Evolutionary conservation across 1,140 invertebrate genomes (phyloP), one percentile per base, ranked within the genome.

Genomic region (Euura lappo): DNA sequence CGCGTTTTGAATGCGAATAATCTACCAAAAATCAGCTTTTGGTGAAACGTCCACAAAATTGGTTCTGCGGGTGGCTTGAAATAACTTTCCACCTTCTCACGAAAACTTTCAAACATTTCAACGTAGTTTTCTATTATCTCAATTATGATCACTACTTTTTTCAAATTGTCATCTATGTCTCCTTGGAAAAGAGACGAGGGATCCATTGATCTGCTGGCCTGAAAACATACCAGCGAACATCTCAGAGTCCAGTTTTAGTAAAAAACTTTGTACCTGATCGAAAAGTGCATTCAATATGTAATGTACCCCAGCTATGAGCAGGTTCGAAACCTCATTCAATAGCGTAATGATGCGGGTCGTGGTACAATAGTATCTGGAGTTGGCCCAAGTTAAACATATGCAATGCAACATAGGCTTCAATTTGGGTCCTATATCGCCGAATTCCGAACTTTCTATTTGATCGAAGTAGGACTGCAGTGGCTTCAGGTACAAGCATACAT

Each of bases 381-480:
- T 92, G 1, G 92, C 91, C 96, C 96, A 98, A 7, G 96, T 87
- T 4, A 97, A 85, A 70, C 94, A 95, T 5, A 97, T 89, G n/a
- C 91, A 93, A 77, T 97, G 92, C 74, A 91, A 76, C 47, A 96
- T 84, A 0, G 92, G 91, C 68, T 91, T 90, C 46, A 97, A 88
- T 13, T 91, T 87, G 2, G 84, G 66, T 43, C 88, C 84, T 3
- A 91, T 85, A 51, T 95, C 92, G 42, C 88, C 84, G 78, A 96
- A 93, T 64, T 93, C 92, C 0, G 86, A 89, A 46, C 90, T 90
- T 79, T 96, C 93, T 69, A 96, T 91, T 44, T 88, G 90, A 68
- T 93, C 91, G 77, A 97, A 91, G 76, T 92, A 89, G 60, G 83
- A 84, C 47, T 90, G 83, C 72, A 94, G 76, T 1, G 92, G 90